Base-by-base conservation (phyloP, 2,113 vertebrate species). In the Synchiropus splendidus region DNA sequence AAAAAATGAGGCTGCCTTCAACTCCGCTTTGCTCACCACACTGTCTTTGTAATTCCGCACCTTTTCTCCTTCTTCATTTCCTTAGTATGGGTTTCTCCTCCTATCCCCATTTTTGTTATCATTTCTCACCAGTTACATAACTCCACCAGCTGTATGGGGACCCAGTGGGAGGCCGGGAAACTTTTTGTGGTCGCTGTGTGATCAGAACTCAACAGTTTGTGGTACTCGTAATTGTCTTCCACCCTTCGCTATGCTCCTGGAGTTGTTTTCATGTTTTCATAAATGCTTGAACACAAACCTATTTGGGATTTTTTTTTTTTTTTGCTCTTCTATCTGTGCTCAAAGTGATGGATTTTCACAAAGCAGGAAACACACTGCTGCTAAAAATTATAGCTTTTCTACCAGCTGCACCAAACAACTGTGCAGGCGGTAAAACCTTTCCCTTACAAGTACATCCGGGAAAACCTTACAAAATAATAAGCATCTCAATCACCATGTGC, bases 121-220 rank as follows among this genome's bases (percentile, higher is more conserved):
- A 50, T 33, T 57, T 42, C 39, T 45, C 33, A 45, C 9, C 52
- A 31, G 48, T 80, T 80, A 72, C 69, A 64, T 67, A 77, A 78
- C 77, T 63, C 59, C 60, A 39, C 66, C 70, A 67, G 74, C 70
- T 72, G 74, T 61, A 65, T 67, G 58, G 74, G 70, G 65, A 51
- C 47, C n/a, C 53, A 48, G 17, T 15, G 16, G 46, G 51, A 14
- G 52, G 55, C 44, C 33, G 41, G 45, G 75, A 77, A 64, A 74
- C 34, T 36, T 14, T 36, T 42, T 31, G 56, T 51, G 51, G 51
- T 50, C 38, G 64, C 61, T 18, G 55, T 32, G 10, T 51, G 61
- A 68, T 61, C 46, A 57, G 36, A 69, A 60, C 48, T 36, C 17
- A 27, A 27, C 21, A 8, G 21, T 27, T 27, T 5, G 21, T 8